Evolutionary conservation across 2,888 invertebrate species (phyloP).

Genomic region (Metellina segmentata): DNA sequence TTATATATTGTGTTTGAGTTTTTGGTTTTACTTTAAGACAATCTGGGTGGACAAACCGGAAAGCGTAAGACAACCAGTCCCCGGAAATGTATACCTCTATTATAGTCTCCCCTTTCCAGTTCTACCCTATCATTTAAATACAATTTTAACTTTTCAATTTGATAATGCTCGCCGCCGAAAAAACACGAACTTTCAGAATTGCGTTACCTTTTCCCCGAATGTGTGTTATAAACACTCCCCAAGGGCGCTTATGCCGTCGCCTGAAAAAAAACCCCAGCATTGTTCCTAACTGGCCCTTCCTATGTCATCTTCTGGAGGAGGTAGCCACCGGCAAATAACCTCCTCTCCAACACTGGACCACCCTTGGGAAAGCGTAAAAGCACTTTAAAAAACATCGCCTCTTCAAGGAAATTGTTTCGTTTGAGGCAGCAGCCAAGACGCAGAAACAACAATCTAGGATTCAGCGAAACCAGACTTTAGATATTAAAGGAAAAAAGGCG

Average conservation of each 20-base stretch:
- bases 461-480: background rate
- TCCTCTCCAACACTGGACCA: too few relatives aligned
- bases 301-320: slow-evolving; percentile 2
- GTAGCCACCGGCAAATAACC: background rate
- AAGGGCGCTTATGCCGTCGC: background rate
- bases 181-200: background rate
- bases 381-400: slow-evolving; percentile 23
- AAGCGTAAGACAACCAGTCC: too few relatives aligned
- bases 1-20: too few relatives aligned
- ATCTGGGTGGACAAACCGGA: too few relatives aligned
- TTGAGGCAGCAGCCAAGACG: background rate
- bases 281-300: background rate
- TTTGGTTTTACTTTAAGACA: too few relatives aligned
- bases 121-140: background rate
- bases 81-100: too few relatives aligned
- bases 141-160: background rate
- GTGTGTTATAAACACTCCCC: background rate
- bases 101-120: background rate
- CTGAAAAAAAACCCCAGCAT: background rate
- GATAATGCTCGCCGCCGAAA: background rate
- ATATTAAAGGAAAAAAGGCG: background rate
- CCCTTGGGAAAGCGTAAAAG: background rate
- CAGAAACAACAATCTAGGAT: background rate
- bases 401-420: slow-evolving; percentile 27
- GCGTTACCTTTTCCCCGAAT: background rate